phyloP scores from a whole-genome alignment of 1,140 invertebrate genomes.

The Planococcus citri region DNA sequence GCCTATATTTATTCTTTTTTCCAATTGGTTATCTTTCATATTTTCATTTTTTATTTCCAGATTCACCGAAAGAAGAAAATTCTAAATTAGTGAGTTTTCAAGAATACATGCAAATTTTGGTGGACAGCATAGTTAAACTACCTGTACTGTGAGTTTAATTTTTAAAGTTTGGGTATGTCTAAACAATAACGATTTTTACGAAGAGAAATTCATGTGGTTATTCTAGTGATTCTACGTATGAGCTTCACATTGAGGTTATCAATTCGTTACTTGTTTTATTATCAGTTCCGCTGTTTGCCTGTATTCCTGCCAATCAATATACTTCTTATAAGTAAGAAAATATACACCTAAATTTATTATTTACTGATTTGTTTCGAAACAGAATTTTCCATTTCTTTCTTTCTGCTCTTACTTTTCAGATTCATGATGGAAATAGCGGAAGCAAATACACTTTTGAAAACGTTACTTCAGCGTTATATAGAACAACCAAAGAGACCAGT shows the following conservation, averaged over 20 bases:
- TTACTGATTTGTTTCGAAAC: background rate
- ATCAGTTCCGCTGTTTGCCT: conserved; percentile 74
- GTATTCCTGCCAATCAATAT: conserved; percentile 50
- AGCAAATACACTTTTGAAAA: conserved; percentile 60
- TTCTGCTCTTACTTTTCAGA: conserved; percentile 36
- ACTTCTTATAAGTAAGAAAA: conserved; percentile 44
- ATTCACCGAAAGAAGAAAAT: conserved; percentile 23
- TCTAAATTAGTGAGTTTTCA: conserved; percentile 23
- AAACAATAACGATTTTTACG: background rate
- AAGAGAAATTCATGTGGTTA: background rate
- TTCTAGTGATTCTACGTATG: conserved; percentile 71
- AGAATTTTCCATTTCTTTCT: conserved; percentile 1
- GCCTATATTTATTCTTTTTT: conserved; percentile 22
- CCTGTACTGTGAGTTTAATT: conserved; percentile 22
- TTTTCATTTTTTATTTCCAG: conserved; percentile 9
- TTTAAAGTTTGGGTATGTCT: background rate
- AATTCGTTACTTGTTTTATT: conserved; percentile 75
- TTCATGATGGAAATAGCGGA: conserved; percentile 62
- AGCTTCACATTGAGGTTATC: conserved; percentile 73
- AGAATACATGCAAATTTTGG: conserved; percentile 21
- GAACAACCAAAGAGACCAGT: conserved; percentile 59
- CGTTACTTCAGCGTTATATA: conserved; percentile 62
- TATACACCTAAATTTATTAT: background rate
- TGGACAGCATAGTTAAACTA: conserved; percentile 22
- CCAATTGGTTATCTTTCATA: conserved; percentile 5